A percentile compares a stretch with the other conserved stretches of the same genome.
phyloP scores from a whole-genome alignment of 2,888 invertebrate species.

The Amphipyra berbera region DNA sequence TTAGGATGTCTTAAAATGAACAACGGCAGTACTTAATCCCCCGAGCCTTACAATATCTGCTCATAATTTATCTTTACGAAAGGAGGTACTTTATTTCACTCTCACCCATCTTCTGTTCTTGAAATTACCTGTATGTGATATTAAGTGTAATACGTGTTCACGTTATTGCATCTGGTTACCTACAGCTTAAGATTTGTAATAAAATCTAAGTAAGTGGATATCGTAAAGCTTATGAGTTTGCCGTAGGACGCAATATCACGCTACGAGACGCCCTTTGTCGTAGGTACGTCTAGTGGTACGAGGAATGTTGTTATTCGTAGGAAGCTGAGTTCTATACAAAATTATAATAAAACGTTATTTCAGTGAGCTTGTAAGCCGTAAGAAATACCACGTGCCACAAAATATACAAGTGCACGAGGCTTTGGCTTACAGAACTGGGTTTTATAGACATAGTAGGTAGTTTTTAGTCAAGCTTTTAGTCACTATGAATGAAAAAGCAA shows the following conservation, averaged over 20 bases:
- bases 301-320: constrained; percentile 30
- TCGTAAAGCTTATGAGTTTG: constrained; percentile 75
- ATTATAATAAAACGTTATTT: constrained; percentile 40
- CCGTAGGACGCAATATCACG: constrained; percentile 71
- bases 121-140: constrained; percentile 32
- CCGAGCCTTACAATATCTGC: constrained; percentile 27
- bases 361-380: constrained; percentile 18
- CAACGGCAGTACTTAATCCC: constrained; percentile 28
- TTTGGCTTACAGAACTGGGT: constrained; percentile 11
- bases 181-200: constrained; percentile 68
- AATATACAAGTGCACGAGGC: not conserved
- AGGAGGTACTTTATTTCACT: constrained; percentile 34
- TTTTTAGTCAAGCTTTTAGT: too few relatives aligned
- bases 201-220: constrained; percentile 75
- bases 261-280: constrained; percentile 65
- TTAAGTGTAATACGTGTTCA: constrained; percentile 48
- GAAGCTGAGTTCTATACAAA: constrained; percentile 29
- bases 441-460: constrained; percentile 4
- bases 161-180: constrained; percentile 64
- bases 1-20: constrained; percentile 34
- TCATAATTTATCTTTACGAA: constrained; percentile 34
- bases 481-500: too few relatives aligned
- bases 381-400: constrained; percentile 12
- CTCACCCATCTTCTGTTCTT: constrained; percentile 24
- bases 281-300: constrained; percentile 55